Evolutionary conservation across 2,797 vertebrate species (phyloP), one percentile per base, ranked within the genome.

Genomic region (Sciurus vulgaris): DNA sequence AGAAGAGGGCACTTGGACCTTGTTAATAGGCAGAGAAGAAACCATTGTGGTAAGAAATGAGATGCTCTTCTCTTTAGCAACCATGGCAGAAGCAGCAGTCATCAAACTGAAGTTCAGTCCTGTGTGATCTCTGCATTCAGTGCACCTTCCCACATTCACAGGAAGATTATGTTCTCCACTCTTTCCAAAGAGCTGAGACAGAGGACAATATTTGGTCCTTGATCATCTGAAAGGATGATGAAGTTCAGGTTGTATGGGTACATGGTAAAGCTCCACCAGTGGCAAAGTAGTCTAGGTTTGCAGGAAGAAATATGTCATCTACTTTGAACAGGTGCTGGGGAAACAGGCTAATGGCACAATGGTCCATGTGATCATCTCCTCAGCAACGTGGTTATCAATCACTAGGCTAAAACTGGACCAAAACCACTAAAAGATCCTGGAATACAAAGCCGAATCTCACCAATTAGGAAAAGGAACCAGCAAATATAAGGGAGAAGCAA

Each of bases 241-340:
- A 41, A 14, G 30, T n/a, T 28, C 9, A n/a, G 44, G 72, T 3
- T 70, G 47, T 51, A 18, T 8, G 1, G 24, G 28, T 12, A 20
- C 30, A 28, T 17, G 20, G 4, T 3, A 6, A 7, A 61, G 69
- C 10, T 22, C 30, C 49, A 49, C 7, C 11, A 61, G 0, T 33
- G n/a, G 74, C n/a, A 41, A 33, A 89, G 61, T 7, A 3, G n/a
- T 24, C 47, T 20, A 33, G 6, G 12, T 24, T n/a, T 65, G 41
- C 20, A n/a, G 44, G 44, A 67, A 67, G 33, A n/a, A 49, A 7
- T 33, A 35, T 3, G 18, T 38, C 4, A 7, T 22, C 26, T 33
- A 7, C 18, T 2, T 3, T 24, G n/a, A 33, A 41, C 4, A 10
- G 7, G 13, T 11, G 61, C 47, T 51, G 4, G 0, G 18, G 61